Percentiles rank a stretch among this genome's conserved stretches.
phyloP scores from a whole-genome alignment of 1,140 invertebrate genomes.

The Scaptodrosophila lebanonensis region DNA sequence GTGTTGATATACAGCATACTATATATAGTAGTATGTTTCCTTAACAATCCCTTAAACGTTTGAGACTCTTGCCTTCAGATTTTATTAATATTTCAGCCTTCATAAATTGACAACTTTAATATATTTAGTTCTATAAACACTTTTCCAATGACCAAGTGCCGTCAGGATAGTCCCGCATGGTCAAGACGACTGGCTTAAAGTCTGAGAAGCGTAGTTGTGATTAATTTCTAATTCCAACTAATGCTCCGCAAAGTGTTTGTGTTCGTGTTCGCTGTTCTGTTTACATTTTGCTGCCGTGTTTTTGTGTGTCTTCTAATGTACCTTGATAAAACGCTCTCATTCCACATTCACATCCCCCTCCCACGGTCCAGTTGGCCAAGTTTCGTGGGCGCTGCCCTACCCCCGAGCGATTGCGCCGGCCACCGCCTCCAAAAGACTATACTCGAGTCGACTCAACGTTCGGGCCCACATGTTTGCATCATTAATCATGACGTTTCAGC shows the following conservation, averaged over 20 bases:
- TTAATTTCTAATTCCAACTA: constrained; percentile 52
- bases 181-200: too few species aligned
- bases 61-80: too few species aligned
- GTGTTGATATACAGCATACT: too few species aligned
- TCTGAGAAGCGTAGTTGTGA: constrained; percentile 8
- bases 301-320: constrained; percentile 50
- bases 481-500: constrained; percentile 75
- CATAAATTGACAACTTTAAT: too few species aligned
- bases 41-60: too few species aligned
- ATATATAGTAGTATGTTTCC: too few species aligned
- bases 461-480: constrained; percentile 72
- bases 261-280: neutral
- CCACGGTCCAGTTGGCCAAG: constrained; percentile 10
- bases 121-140: too few species aligned
- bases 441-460: too few species aligned
- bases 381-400: constrained; percentile 19
- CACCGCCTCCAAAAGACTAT: constrained; percentile 40
- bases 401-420: constrained; percentile 39
- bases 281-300: constrained; percentile 28
- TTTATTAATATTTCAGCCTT: too few species aligned
- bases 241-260: constrained; percentile 30
- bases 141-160: too few species aligned
- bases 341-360: constrained; percentile 22
- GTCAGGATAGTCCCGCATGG: too few species aligned
- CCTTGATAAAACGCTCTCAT: constrained; percentile 49